These are phyloP conservation scores for Lysiphlebus fabarum DNA, from an alignment of 1,140 invertebrate genomes.

Conservation along the genomic window DNA sequence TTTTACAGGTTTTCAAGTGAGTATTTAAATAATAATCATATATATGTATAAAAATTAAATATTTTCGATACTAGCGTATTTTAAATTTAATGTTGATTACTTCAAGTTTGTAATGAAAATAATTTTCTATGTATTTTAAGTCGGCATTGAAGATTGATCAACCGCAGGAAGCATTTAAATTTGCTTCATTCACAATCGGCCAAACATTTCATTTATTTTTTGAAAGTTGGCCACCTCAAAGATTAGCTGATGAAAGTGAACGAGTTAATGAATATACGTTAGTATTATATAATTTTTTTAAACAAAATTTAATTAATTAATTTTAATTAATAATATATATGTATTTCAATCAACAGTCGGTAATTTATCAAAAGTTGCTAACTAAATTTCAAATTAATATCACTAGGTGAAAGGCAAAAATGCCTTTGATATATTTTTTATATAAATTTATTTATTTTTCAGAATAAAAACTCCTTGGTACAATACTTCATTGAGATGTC, in stretches of 20 bases:
- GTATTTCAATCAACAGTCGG: no score
- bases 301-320: neutral
- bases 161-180: conserved; percentile 26
- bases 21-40: conserved; percentile 10
- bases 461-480: conserved; percentile 34
- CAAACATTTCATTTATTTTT: conserved; percentile 30
- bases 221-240: conserved; percentile 33
- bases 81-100: no score
- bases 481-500: conserved; percentile 24
- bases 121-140: conserved; percentile 25
- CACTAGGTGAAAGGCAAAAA: no score
- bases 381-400: no score
- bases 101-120: no score
- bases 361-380: no score
- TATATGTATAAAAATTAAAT: conserved; percentile 7
- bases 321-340: no score
- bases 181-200: conserved; percentile 25
- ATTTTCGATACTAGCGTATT: neutral
- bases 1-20: conserved; percentile 37
- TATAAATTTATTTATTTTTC: conserved; percentile 14
- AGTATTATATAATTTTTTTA: conserved; percentile 17
- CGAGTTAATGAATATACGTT: conserved; percentile 29
- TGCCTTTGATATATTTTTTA: no score
- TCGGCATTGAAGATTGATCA: conserved; percentile 28
- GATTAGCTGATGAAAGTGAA: conserved; percentile 28